phyloP scores from a whole-genome alignment of 2,888 invertebrate species.

The Netelia fuscicornis region DNA sequence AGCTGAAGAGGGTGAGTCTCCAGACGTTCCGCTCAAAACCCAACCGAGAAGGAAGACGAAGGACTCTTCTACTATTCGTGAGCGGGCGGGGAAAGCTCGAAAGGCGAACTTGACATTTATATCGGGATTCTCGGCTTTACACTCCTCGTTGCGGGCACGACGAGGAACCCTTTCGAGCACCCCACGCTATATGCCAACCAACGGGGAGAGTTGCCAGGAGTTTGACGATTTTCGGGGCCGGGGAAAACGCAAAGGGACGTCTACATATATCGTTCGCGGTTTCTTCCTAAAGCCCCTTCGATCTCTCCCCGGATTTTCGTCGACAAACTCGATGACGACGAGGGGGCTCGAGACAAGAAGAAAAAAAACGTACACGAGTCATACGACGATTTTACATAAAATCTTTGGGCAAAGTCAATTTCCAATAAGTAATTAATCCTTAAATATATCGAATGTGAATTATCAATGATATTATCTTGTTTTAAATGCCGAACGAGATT shows the following conservation, averaged over 20 bases:
- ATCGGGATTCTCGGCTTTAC: conserved; percentile 84
- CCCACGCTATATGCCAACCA: conserved; percentile 11
- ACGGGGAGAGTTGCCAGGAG: conserved; percentile 54
- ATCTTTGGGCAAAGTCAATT: no score
- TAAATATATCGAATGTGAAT: background rate
- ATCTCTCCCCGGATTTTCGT: conserved; percentile 43
- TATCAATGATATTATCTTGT: background rate
- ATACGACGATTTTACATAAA: background rate
- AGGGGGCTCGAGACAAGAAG: background rate
- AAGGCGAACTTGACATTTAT: conserved; percentile 84
- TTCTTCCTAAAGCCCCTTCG: conserved; percentile 47
- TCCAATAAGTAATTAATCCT: background rate
- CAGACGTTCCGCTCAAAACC: conserved; percentile 49
- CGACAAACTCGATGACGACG: conserved; percentile 36
- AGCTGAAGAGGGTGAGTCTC: conserved; percentile 53
- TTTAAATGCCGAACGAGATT: background rate
- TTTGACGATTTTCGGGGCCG: conserved; percentile 55
- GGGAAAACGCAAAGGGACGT: conserved; percentile 23
- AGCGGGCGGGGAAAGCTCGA: conserved; percentile 75
- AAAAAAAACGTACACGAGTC: no score
- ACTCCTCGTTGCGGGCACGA: conserved; percentile 66
- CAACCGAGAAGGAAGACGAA: conserved; percentile 62
- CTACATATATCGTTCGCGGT: conserved; percentile 51
- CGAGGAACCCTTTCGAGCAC: conserved; percentile 62
- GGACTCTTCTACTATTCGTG: conserved; percentile 51